These are phyloP conservation scores for Lithosia quadra DNA, from an alignment of 2,888 invertebrate genomes.

Conservation along the genomic window DNA sequence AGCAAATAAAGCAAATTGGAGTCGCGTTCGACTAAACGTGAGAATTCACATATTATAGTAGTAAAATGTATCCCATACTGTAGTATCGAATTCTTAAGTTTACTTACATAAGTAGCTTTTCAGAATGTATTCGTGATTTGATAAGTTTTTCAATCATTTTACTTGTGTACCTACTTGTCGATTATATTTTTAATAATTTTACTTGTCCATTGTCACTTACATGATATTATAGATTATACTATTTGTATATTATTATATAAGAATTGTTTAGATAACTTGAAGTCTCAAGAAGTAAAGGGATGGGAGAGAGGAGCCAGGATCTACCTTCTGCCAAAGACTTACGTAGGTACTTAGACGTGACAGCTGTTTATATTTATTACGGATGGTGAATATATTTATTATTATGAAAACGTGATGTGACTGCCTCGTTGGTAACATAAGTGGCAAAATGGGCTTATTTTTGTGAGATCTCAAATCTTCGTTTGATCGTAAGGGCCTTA, in stretches of 20 bases:
- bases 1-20: conserved; percentile 80
- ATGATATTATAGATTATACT: background rate
- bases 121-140: background rate
- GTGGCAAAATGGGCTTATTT: background rate
- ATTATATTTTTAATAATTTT: background rate
- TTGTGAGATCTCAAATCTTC: too few relatives aligned
- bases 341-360: conserved; percentile 1
- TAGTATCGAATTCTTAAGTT: conserved; percentile 54
- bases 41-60: conserved; percentile 59
- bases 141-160: background rate
- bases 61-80: conserved; percentile 59
- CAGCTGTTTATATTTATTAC: conserved; percentile 1
- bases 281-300: background rate
- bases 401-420: background rate
- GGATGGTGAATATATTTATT: background rate
- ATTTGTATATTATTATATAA: background rate
- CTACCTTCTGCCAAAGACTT: background rate
- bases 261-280: background rate
- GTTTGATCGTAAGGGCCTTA: background rate
- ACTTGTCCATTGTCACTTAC: background rate
- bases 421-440: background rate
- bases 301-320: background rate
- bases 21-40: conserved; percentile 68
- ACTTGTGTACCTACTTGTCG: too few relatives aligned
- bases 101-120: background rate